Base-by-base conservation (phyloP, 2,797 vertebrate genomes). In the Enteromius fasciolatus region DNA sequence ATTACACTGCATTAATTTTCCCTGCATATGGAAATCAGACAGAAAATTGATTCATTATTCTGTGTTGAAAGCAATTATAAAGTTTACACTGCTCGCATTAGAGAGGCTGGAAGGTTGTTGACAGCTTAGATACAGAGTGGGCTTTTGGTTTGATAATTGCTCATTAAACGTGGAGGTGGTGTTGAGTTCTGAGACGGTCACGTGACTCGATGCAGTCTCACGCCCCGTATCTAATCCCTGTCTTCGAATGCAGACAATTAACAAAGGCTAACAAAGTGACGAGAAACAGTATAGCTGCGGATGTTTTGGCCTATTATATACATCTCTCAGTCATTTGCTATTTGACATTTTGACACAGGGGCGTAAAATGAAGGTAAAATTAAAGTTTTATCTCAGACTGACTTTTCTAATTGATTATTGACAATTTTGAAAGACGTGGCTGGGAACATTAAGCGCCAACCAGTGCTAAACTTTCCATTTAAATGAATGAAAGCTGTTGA, bases 101-200 rank as follows among this genome's bases (percentile, higher is more conserved):
- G 85, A 84, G 80, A 86, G 87, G 83, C 83, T 87, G 87, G 80
- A 69, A 84, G 78, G 86, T 86, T 89, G 86, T 88, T 88, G 87
- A 88, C 86, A 86, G 84, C 83, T 86, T 81, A 83, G 70, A 84
- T 78, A 76, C 81, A 54, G 82, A 83, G 86, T 87, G 82, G 86
- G 85, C 81, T 87, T 88, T 88, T 88, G 89, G 66, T 69, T 77
- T 52, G 72, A 84, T 90, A 90, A 90, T 90, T 90, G 86, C 85
- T 90, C 86, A 87, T 88, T 88, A 90, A 86, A 86, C 81, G 77
- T 73, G 83, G 85, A 87, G 84, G 85, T 87, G 83, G 70, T 83
- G 72, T 78, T 64, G 76, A 78, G 81, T 82, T 86, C 28, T 52
- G 75, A 82, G 83, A 78, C 15, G 50, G 73, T 86, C 75, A 83